Conservation (phyloP, 2,113 vertebrate species). For the Chunga burmeisteri region DNA sequence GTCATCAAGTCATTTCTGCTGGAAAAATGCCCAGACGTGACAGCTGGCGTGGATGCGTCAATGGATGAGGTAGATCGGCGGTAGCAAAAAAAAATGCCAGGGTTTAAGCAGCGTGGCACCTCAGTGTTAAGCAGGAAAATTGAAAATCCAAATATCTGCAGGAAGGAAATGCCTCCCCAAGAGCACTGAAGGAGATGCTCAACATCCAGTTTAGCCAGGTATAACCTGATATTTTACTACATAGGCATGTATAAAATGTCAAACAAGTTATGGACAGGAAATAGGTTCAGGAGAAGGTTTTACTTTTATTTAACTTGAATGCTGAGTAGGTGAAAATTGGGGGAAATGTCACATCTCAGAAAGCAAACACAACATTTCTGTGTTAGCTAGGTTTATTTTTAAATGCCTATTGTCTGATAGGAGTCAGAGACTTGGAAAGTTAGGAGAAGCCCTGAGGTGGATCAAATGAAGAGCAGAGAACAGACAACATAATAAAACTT, state of each 20-base stretch:
- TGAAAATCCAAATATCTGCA: not conserved
- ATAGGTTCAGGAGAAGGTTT: not conserved
- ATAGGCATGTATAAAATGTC: not conserved
- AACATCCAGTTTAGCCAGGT: not conserved
- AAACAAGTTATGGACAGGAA: not conserved
- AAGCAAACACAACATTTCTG: not conserved
- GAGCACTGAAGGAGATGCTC: not conserved
- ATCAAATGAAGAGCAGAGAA: not conserved
- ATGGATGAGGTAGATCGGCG: rapidly evolving
- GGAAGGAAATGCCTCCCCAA: not conserved
- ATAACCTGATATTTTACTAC: not conserved
- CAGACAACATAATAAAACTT: not conserved
- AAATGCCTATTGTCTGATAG: not conserved
- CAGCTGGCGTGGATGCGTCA: rapidly evolving
- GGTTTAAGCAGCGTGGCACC: not conserved
- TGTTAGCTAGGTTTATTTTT: not conserved
- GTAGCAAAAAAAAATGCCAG: not conserved
- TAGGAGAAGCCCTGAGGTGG: not conserved
- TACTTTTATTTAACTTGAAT: not conserved
- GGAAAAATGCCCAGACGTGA: not conserved
- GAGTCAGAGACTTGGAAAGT: not conserved
- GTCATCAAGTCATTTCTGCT: not conserved
- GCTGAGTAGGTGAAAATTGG: not conserved
- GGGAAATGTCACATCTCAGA: not conserved
- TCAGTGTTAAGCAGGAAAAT: not conserved